Conservation (phyloP, 2,113 vertebrate species). For the Choloepus hoffmanni region DNA sequence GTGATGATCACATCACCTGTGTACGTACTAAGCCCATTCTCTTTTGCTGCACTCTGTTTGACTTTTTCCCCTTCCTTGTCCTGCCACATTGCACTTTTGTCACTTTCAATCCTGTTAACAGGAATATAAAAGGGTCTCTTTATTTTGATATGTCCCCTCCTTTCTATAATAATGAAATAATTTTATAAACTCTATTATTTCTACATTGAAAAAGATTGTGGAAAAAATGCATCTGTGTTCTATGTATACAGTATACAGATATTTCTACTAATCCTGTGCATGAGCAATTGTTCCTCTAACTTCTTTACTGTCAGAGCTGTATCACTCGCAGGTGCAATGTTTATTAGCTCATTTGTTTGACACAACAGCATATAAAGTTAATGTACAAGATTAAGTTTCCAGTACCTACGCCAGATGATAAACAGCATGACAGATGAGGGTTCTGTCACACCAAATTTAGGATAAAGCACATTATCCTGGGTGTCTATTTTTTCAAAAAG, state of each 20-base stretch:
- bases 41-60: not conserved
- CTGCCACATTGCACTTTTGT: not conserved
- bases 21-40: not conserved
- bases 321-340: not conserved
- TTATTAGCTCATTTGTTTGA: constrained; percentile 49
- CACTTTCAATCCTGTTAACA: not conserved
- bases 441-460: not conserved
- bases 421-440: not conserved
- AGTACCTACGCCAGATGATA: not conserved
- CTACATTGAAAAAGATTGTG: not conserved
- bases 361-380: not conserved
- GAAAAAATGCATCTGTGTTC: not conserved
- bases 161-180: not conserved
- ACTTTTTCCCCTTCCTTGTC: not conserved
- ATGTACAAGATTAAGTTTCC: not conserved
- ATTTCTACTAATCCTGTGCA: not conserved
- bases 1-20: not conserved
- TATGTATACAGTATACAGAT: not conserved
- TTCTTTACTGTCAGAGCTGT: not conserved
- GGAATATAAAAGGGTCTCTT: not conserved
- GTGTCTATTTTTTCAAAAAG: not conserved
- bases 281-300: not conserved
- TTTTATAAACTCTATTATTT: not conserved
- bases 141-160: not conserved
- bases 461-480: not conserved